Evolutionary conservation across 2,797 vertebrate species (phyloP), one percentile per base, ranked within the genome.

Genomic region (Poeciliopsis paucimaculata): DNA sequence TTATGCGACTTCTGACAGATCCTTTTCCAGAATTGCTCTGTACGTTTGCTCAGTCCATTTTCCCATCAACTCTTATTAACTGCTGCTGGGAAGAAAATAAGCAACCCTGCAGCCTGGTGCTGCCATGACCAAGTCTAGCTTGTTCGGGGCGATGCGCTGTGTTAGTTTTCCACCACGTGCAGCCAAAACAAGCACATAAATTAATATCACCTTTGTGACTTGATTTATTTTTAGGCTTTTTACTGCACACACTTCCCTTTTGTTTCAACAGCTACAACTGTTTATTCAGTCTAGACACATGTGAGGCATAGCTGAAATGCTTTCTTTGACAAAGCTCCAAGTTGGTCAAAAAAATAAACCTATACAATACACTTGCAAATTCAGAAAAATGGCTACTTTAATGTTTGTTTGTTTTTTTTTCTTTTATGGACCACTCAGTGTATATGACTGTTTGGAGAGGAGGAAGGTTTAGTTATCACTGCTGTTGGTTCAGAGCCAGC

Each of bases 381-480:
- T 60, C 15, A 85, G 16, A 26, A 77, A 51, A 73, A 53, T 77
- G 20, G 5, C 74, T 7, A 46, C 47, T 82, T 60, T 79, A 39
- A 84, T 39, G 68, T 77, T 64, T 9, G 34, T 3, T 10, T 53
- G 49, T 43, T 23, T 49, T 51, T 41, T 75, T 74, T 60, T 85
- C 73, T 74, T 73, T 81, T 57, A 78, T 13, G 28, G 72, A 79
- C 71, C 1, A 4, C 81, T 51, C 77, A 64, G 84, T 79, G 16
- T 71, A 28, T 31, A 45, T 43, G 49, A 82, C 57, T 18, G 76
- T 66, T 75, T 71, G 45, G 23, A 88, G 60, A 71, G 62, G 81
- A 78, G 77, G 77, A 84, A 28, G 72, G 86, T 90, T 73, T 88
- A 88, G 89, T 87, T 90, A 87, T 92, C 90, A 92, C 87, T 79